A percentile compares a stretch with the other conserved stretches of the same genome.
These are phyloP conservation scores for Collichthys lucidus DNA, from an alignment of 2,113 vertebrate species.

Conservation along the genomic window DNA sequence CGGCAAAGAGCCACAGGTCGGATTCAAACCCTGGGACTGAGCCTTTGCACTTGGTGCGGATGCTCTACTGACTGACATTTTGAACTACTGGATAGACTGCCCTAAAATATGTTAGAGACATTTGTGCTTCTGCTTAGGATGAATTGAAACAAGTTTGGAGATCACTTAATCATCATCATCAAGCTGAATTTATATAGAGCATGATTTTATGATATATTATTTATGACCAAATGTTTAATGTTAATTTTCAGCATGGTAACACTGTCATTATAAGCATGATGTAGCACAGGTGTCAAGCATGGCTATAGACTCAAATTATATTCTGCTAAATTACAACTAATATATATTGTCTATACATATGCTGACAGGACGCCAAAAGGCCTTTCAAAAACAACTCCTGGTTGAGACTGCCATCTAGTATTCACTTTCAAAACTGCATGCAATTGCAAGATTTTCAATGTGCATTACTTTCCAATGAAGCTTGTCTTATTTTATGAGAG, in stretches of 20 bases:
- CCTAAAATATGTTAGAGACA: neutral
- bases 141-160: neutral
- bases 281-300: neutral
- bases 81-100: no score
- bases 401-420: slow-evolving; percentile 48
- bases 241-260: neutral
- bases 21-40: no score
- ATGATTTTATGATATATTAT: neutral
- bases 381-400: neutral
- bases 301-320: neutral
- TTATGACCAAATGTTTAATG: neutral
- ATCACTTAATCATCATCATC: neutral
- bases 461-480: neutral
- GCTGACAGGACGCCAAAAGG: neutral
- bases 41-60: no score
- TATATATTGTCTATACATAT: neutral
- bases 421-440: neutral
- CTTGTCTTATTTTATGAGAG: neutral
- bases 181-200: neutral
- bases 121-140: no score
- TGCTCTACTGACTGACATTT: neutral
- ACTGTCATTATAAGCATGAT: no score
- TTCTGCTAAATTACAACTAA: no score
- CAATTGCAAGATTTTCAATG: neutral
- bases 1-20: no score